Evolutionary conservation across 2,797 vertebrate genomes (phyloP).

Genomic region (Champsocephalus gunnari): DNA sequence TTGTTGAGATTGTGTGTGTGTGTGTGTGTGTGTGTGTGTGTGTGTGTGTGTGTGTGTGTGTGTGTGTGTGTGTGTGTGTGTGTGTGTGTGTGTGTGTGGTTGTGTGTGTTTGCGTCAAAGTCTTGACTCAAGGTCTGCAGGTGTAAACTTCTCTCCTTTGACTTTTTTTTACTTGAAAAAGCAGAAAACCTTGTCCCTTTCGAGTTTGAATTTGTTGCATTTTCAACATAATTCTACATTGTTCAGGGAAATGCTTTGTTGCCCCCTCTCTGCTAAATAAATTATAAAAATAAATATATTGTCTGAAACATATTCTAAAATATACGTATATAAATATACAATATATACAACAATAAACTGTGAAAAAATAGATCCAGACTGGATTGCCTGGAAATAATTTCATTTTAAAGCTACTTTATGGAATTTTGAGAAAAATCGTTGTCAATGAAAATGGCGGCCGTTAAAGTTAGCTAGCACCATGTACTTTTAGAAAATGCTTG

Average conservation of each 20-base stretch:
- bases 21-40: neutral
- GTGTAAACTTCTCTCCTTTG: neutral
- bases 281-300: neutral
- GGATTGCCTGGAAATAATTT: too few species aligned
- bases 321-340: too few species aligned
- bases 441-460: too few species aligned
- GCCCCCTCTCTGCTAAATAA: too few species aligned
- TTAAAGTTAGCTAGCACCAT: too few species aligned
- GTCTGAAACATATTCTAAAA: neutral
- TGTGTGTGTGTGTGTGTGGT: slow-evolving; percentile 1
- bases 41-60: neutral
- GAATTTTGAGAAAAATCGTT: too few species aligned
- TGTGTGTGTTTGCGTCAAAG: slow-evolving; percentile 4
- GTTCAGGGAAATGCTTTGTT: neutral
- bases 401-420: too few species aligned
- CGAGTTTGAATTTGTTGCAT: neutral
- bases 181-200: neutral
- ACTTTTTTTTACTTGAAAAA: neutral
- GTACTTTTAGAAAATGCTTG: too few species aligned
- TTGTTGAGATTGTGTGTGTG: neutral
- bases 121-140: slow-evolving; percentile 37
- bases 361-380: too few species aligned
- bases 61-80: neutral
- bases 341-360: too few species aligned
- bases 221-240: neutral